Evolutionary conservation across 2,888 invertebrate genomes (phyloP).

Genomic region (Gymnocheta viridis): DNA sequence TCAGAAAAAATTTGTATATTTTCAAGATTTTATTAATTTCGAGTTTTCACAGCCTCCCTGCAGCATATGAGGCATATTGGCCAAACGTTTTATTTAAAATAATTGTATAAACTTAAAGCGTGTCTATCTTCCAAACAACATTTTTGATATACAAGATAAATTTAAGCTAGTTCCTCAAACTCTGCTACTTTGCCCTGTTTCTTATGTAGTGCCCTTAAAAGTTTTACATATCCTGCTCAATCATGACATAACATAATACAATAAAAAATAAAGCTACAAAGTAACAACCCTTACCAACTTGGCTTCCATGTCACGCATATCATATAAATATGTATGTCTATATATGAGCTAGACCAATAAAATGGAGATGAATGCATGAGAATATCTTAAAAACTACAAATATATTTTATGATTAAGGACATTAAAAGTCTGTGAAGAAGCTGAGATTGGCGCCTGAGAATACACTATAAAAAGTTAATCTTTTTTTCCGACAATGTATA

Average conservation of each 20-base stretch:
- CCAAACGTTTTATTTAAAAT: too few species aligned
- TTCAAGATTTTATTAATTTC: too few species aligned
- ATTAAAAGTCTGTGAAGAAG: not conserved
- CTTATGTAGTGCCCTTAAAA: not conserved
- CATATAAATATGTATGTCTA: not conserved
- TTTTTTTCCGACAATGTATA: not conserved
- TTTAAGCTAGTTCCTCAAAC: too few species aligned
- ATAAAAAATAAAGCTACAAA: not conserved
- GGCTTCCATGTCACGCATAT: not conserved
- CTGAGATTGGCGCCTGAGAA: constrained; percentile 23
- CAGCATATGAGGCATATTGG: too few species aligned
- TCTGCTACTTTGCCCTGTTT: too few species aligned
- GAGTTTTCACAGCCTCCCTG: too few species aligned
- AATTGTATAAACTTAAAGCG: too few species aligned
- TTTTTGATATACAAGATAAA: too few species aligned
- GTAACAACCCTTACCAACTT: not conserved
- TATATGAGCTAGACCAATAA: constrained; percentile 27
- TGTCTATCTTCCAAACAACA: too few species aligned
- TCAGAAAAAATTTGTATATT: too few species aligned
- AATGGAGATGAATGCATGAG: constrained; percentile 8
- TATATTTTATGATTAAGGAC: constrained; percentile 17
- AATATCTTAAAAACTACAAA: constrained; percentile 21
- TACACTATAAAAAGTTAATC: not conserved
- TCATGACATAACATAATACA: not conserved
- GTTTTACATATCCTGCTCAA: not conserved